Base-by-base conservation (phyloP, 1,140 invertebrate species). In the Dolichoris vasculosae region DNA sequence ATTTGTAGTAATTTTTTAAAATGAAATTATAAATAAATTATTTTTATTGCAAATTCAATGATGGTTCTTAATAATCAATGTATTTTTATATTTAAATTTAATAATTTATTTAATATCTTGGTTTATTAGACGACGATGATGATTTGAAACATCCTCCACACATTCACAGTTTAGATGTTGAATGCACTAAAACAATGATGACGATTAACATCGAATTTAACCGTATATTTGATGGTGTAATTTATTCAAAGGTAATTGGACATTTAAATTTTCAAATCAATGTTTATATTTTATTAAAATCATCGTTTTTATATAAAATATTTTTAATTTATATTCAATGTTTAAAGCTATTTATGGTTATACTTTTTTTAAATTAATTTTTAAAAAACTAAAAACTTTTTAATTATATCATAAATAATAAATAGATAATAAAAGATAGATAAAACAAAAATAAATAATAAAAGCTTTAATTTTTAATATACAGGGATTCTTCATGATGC, bases 131-230 rank as follows among this genome's bases (percentile, higher is more conserved):
- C 8, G 90, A 84, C 20, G 93, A 93, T 15, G 94, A 94, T 55
- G 94, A 94, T 71, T 86, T 94, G 17, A 94, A 94, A 73, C 96
- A 96, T 89, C 96, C 96, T 46, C 96, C 96, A 17, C 96, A 97
- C 87, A 96, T 97, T 87, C 95, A 97, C 88, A 94, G 93, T 2
- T 95, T 97, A 73, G 95, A 96, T 35, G 97, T 97, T 2, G 93
- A 96, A 82, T 97, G 97, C 88, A 95, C 95, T 67, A 97, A 97
- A 90, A 96, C 96, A 82, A 95, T 95, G 94, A 97, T 97, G 97
- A 96, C 95, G 0, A 97, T 97, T 69, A 95, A 96, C 77, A 95
- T 97, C 6, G 96, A 96, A 91, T 97, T 97, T 90, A 96, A 97
- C 89, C 94, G 95, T 85, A 91, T 91, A 40, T 97, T 97, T 88